Conservation (phyloP, 1,140 invertebrate species). For the Anoplophora glabripennis region DNA sequence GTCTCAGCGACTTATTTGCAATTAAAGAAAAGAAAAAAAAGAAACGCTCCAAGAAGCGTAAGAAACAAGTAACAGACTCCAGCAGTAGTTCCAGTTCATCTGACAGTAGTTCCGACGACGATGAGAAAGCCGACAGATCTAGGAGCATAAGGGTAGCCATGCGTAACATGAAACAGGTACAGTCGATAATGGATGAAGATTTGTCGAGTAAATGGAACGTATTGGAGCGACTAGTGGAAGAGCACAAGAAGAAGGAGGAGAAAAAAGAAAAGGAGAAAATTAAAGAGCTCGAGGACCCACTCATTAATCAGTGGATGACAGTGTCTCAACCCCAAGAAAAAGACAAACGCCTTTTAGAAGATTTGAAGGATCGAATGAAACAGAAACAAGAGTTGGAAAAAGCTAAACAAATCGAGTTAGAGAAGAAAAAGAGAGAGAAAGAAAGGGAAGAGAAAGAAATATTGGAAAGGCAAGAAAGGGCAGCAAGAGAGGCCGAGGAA, state of each 20-base stretch:
- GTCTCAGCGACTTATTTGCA: slow-evolving; percentile 20
- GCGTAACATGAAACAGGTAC: slow-evolving; percentile 59
- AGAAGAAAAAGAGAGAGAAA: not conserved
- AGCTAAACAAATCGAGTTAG: slow-evolving; percentile 53
- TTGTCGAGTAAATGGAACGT: slow-evolving; percentile 44
- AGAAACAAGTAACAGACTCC: slow-evolving; percentile 40
- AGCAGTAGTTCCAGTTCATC: slow-evolving; percentile 52
- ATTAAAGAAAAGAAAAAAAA: slow-evolving; percentile 45
- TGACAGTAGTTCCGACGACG: slow-evolving; percentile 53
- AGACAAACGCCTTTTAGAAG: slow-evolving; percentile 58
- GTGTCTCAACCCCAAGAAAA: slow-evolving; percentile 55
- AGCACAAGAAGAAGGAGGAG: slow-evolving; percentile 48
- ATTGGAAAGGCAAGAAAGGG: not conserved
- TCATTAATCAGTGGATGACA: slow-evolving; percentile 62
- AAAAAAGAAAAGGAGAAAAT: slow-evolving; percentile 32
- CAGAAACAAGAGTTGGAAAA: slow-evolving; percentile 50
- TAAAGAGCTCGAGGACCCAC: slow-evolving; percentile 44
- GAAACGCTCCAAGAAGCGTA: slow-evolving; percentile 44
- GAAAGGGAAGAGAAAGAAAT: slow-evolving; percentile 8
- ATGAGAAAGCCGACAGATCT: slow-evolving; percentile 55
- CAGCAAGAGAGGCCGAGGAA: slow-evolving; percentile 35
- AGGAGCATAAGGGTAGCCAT: slow-evolving; percentile 66
- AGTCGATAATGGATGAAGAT: slow-evolving; percentile 53
- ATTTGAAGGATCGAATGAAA: slow-evolving; percentile 55
- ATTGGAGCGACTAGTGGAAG: slow-evolving; percentile 49